A percentile compares a stretch with the other conserved stretches of the same genome.
Evolutionary conservation across 2,113 vertebrate species (phyloP).

Genomic region (Pipra filicauda): DNA sequence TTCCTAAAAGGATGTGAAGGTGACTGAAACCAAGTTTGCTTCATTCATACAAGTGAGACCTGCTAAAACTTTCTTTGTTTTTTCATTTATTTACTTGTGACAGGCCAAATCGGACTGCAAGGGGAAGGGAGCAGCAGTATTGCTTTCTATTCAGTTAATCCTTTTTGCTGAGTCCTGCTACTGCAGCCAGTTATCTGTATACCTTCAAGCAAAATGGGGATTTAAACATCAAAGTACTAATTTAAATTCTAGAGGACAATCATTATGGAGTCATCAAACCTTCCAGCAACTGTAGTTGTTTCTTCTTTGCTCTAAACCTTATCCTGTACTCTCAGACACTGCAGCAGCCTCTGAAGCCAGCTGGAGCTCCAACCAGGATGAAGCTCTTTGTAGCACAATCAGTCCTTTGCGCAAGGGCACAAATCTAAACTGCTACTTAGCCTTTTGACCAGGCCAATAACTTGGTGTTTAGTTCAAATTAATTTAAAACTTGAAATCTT

Average conservation of each 20-base stretch:
- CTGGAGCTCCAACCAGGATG: background rate
- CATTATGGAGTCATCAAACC: background rate
- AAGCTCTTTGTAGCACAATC: background rate
- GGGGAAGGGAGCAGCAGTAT: background rate
- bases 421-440: background rate
- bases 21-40: background rate
- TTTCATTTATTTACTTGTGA: background rate
- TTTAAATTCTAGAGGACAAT: background rate
- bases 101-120: background rate
- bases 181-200: background rate
- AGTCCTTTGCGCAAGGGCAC: background rate
- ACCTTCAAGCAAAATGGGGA: background rate
- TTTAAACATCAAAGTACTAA: constrained; percentile 19
- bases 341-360: background rate
- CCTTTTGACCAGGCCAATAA: background rate
- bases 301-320: background rate
- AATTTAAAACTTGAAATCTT: background rate
- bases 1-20: background rate
- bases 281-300: background rate
- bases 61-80: background rate
- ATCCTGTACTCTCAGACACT: background rate
- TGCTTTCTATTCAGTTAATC: background rate
- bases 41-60: background rate
- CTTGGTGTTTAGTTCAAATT: background rate
- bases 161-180: background rate